Percentiles rank a stretch among this genome's conserved stretches.
phyloP scores from a whole-genome alignment of 1,140 invertebrate genomes.

The Acromyrmex charruanus region DNA sequence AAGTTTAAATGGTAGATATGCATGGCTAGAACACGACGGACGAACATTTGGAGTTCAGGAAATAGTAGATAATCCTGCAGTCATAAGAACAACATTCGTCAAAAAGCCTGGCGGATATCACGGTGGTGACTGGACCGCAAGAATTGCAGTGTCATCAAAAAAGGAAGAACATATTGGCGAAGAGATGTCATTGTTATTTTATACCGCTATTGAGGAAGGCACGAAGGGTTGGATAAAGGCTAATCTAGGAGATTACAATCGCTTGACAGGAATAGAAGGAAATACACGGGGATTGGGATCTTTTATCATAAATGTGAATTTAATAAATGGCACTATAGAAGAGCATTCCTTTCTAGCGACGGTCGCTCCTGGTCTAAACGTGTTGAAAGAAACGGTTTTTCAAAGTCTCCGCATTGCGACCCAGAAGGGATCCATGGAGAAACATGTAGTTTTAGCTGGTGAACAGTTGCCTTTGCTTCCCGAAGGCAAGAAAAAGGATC shows the following conservation, averaged over 20 bases:
- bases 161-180: conserved; percentile 82
- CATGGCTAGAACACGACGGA: conserved; percentile 98
- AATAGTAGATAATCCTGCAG: conserved; percentile 93
- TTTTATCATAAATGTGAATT: conserved; percentile 88
- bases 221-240: conserved; percentile 88
- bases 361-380: conserved; percentile 90
- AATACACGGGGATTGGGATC: conserved; percentile 92
- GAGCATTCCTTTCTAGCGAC: conserved; percentile 92
- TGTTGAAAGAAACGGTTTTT: conserved; percentile 93
- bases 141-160: conserved; percentile 90
- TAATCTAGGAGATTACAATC: conserved; percentile 87
- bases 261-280: conserved; percentile 91
- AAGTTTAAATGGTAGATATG: conserved; percentile 86
- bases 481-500: conserved; percentile 86
- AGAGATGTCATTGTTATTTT: conserved; percentile 92
- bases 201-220: conserved; percentile 91
- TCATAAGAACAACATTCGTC: conserved; percentile 95
- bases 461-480: conserved; percentile 87
- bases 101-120: conserved; percentile 92
- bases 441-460: conserved; percentile 89
- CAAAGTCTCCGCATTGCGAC: conserved; percentile 88
- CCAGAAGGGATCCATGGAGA: conserved; percentile 87
- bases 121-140: conserved; percentile 97
- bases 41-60: conserved; percentile 96
- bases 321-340: conserved; percentile 87